Conservation (phyloP, 2,888 invertebrate species). For the Empis livida region DNA sequence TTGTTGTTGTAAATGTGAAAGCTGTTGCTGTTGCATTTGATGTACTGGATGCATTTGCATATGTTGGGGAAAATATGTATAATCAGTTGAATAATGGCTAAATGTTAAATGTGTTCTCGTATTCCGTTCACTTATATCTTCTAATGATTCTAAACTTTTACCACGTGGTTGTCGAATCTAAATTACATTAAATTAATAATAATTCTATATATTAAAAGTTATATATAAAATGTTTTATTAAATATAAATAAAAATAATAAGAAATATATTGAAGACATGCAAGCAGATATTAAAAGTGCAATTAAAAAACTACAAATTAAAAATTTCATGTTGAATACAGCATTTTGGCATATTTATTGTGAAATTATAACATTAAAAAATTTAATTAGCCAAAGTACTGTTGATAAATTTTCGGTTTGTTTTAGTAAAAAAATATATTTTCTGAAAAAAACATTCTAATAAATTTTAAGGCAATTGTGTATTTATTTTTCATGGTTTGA, state of each 20-base stretch:
- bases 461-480: no score
- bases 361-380: no score
- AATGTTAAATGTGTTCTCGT: constrained; percentile 37
- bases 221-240: background rate
- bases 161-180: constrained; percentile 72
- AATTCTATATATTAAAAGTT: background rate
- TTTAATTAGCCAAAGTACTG: no score
- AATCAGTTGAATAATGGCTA: constrained; percentile 35
- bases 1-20: constrained; percentile 17
- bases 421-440: no score
- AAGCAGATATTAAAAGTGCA: background rate
- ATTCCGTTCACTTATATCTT: constrained; percentile 57
- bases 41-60: constrained; percentile 13
- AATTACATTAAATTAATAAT: background rate
- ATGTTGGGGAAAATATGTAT: constrained; percentile 30
- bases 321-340: no score
- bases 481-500: no score
- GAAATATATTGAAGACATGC: background rate
- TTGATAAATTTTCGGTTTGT: no score
- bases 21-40: constrained; percentile 17
- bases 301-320: no score
- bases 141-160: constrained; percentile 72
- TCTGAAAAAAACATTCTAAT: no score
- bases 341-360: no score
- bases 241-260: background rate